Percentiles rank a stretch among this genome's conserved stretches.
Evolutionary conservation across 2,888 invertebrate species (phyloP).

Genomic region (Cynaeus angustus): DNA sequence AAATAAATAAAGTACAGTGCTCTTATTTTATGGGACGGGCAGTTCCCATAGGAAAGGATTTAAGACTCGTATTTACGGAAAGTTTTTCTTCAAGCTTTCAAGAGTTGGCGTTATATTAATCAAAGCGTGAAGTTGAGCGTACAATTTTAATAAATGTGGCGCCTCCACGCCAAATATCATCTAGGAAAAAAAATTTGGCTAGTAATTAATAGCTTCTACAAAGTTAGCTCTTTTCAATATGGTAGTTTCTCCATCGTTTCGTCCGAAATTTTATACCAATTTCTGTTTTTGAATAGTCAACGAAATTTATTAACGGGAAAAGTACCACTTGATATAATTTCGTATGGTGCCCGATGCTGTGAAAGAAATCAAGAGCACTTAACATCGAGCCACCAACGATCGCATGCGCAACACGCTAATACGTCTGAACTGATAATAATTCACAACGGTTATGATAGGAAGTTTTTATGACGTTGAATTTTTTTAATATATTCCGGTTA

Average conservation of each 20-base stretch:
- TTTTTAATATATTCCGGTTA: constrained; percentile 20
- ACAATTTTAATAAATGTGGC: constrained; percentile 40
- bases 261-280: constrained; percentile 36
- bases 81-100: constrained; percentile 33
- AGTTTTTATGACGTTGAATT: constrained; percentile 12
- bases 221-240: constrained; percentile 17
- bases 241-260: constrained; percentile 34
- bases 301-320: constrained; percentile 50
- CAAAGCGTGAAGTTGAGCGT: constrained; percentile 31
- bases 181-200: constrained; percentile 15
- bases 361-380: constrained; percentile 47
- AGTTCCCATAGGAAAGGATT: constrained; percentile 41
- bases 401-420: constrained; percentile 34
- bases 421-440: constrained; percentile 24
- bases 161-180: constrained; percentile 20
- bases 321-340: constrained; percentile 51
- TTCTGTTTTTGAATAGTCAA: constrained; percentile 46
- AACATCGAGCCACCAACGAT: constrained; percentile 14
- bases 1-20: constrained; percentile 38
- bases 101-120: constrained; percentile 28
- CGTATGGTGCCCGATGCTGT: constrained; percentile 43
- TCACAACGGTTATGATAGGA: constrained; percentile 25
- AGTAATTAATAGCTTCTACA: constrained; percentile 27
- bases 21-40: constrained; percentile 42
- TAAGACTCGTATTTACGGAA: constrained; percentile 39